These are phyloP conservation scores for Centropristis striata DNA, from an alignment of 2,113 vertebrate genomes.

Conservation along the genomic window DNA sequence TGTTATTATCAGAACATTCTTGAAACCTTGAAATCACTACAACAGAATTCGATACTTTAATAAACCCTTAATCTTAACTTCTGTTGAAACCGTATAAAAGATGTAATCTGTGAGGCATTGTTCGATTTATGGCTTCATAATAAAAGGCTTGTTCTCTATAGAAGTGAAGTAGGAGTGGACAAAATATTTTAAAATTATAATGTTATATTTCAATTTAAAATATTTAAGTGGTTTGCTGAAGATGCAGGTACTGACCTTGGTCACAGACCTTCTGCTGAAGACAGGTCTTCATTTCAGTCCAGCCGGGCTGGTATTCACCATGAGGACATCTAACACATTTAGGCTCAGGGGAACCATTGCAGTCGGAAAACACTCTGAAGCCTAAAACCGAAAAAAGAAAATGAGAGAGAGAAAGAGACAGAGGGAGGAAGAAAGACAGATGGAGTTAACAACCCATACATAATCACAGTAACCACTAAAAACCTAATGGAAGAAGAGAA, in stretches of 20 bases:
- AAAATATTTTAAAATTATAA: neutral
- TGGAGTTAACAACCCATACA: neutral
- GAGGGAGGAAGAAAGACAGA: neutral
- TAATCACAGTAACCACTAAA: slow-evolving; percentile 14
- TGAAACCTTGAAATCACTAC: neutral
- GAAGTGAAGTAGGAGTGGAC: too few relatives aligned
- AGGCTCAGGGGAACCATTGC: slow-evolving; percentile 82
- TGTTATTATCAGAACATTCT: neutral
- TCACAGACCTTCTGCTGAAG: slow-evolving; percentile 92
- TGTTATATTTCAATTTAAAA: neutral
- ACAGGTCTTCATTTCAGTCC: slow-evolving; percentile 89
- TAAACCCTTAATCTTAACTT: neutral
- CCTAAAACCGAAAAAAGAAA: slow-evolving; percentile 77
- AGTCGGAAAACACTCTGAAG: slow-evolving; percentile 84
- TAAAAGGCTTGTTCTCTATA: too few relatives aligned
- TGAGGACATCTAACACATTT: slow-evolving; percentile 85
- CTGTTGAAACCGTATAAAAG: neutral
- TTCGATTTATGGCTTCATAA: neutral
- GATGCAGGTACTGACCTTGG: slow-evolving; percentile 83
- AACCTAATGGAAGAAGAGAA: slow-evolving; percentile 13
- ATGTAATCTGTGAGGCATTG: neutral
- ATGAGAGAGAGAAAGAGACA: neutral
- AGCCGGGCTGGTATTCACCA: slow-evolving; percentile 91
- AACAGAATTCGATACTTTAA: neutral
- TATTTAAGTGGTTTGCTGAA: neutral